Evolutionary conservation across 2,888 invertebrate species (phyloP).

Genomic region (Nymphalis urticae): DNA sequence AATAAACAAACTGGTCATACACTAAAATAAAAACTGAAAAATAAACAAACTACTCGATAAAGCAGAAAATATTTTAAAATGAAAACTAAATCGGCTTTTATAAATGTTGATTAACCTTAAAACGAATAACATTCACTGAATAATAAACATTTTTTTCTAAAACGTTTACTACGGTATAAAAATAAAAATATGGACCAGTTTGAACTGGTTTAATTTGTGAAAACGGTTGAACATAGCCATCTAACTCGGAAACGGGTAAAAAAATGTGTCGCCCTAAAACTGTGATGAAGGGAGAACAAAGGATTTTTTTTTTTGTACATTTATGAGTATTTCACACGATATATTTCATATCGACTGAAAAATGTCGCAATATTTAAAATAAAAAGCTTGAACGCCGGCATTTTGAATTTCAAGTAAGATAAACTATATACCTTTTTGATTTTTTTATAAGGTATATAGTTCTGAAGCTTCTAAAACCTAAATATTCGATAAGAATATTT

Average conservation of each 20-base stretch:
- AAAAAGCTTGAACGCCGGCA: too few relatives aligned
- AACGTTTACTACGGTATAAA: neutral
- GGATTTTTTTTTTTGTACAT: neutral
- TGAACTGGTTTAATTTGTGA: conserved; percentile 4
- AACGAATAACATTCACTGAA: neutral
- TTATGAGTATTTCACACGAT: too few relatives aligned
- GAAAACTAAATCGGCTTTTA: neutral
- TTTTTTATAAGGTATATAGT: too few relatives aligned
- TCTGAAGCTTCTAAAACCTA: too few relatives aligned
- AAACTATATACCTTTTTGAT: too few relatives aligned
- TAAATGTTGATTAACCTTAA: conserved; percentile 1
- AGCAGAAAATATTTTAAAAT: neutral
- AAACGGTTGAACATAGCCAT: neutral
- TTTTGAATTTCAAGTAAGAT: too few relatives aligned
- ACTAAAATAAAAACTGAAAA: too few relatives aligned
- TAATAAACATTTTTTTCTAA: neutral
- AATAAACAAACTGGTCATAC: too few relatives aligned
- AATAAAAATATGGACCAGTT: conserved; percentile 1
- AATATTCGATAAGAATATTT: too few relatives aligned
- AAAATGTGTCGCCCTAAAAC: neutral
- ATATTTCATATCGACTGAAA: too few relatives aligned
- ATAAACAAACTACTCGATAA: neutral
- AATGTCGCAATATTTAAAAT: too few relatives aligned
- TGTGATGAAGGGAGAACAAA: neutral
- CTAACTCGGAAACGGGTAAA: too few relatives aligned